These are phyloP conservation scores for Saturnia japonica DNA, from an alignment of 2,888 invertebrate species.

Conservation along the genomic window DNA sequence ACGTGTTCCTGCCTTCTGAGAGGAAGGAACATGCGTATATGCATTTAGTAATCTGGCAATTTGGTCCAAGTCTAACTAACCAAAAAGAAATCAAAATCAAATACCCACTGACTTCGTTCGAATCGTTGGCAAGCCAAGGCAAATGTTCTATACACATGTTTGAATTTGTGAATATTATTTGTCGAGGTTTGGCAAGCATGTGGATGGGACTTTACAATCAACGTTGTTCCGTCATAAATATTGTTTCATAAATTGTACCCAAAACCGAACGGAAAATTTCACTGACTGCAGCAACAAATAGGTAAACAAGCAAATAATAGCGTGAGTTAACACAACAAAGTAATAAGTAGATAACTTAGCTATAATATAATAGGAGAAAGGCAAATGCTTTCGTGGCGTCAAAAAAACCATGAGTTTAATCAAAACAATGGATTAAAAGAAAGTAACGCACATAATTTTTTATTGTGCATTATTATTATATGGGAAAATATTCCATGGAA, in stretches of 20 bases:
- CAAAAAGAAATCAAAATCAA: no score
- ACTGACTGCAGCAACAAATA: background rate
- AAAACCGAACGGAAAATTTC: background rate
- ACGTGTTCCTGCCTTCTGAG: no score
- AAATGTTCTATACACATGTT: no score
- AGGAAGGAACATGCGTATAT: no score
- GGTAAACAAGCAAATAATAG: background rate
- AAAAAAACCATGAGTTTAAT: conserved; percentile 7
- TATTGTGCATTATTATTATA: conserved; percentile 1
- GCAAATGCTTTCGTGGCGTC: conserved; percentile 13
- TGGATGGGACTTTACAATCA: no score
- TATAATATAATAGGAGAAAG: background rate
- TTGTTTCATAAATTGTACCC: background rate
- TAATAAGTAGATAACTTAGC: no score
- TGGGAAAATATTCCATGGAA: background rate
- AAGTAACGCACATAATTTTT: conserved; percentile 15
- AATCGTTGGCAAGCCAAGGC: no score
- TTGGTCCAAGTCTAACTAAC: no score
- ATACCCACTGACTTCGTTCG: no score
- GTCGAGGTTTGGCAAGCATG: no score
- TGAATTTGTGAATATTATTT: no score
- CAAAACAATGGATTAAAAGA: background rate
- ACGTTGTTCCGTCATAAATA: background rate
- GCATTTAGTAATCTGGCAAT: no score
- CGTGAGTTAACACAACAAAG: conserved; percentile 5